phyloP scores from a whole-genome alignment of 37 sponge, comb jelly and placozoan genomes.

The Hexactinellida sp. region DNA sequence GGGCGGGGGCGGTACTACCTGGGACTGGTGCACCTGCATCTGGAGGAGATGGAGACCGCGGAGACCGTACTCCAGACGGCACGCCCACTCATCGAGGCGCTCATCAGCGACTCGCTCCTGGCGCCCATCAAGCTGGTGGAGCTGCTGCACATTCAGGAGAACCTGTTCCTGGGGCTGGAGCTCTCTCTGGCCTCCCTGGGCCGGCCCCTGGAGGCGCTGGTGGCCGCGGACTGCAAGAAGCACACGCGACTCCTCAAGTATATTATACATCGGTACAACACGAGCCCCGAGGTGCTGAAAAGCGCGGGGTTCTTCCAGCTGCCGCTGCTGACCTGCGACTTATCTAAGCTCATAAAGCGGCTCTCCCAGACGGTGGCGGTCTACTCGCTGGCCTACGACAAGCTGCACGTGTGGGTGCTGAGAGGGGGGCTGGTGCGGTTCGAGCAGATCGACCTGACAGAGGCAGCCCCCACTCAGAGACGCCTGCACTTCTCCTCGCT shows the following conservation, averaged over 20 bases:
- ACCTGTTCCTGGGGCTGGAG: constrained; percentile 58
- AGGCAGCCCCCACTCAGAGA: neutral
- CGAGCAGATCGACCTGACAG: constrained; percentile 54
- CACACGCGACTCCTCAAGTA: constrained; percentile 45
- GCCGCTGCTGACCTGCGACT: constrained; percentile 33
- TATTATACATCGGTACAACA: constrained; percentile 43
- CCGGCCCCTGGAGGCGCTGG: constrained; percentile 68
- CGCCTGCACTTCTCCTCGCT: neutral
- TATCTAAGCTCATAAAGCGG: constrained; percentile 41
- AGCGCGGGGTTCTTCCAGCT: constrained; percentile 45
- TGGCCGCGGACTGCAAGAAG: constrained; percentile 72
- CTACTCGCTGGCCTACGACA: constrained; percentile 59
- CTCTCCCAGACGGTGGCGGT: constrained; percentile 49
- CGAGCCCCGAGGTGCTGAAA: constrained; percentile 30
- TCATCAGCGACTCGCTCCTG: constrained; percentile 45
- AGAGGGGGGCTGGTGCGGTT: constrained; percentile 77
- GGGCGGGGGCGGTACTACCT: constrained; percentile 77
- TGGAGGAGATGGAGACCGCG: constrained; percentile 37
- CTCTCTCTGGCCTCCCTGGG: constrained; percentile 49
- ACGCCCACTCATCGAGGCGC: constrained; percentile 50
- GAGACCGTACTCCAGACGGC: constrained; percentile 48
- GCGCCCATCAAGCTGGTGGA: constrained; percentile 36
- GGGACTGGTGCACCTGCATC: constrained; percentile 63
- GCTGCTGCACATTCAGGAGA: constrained; percentile 33
- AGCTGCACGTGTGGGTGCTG: constrained; percentile 77